Conservation (phyloP, 1,140 invertebrate species). For the Drosophila tristis region DNA sequence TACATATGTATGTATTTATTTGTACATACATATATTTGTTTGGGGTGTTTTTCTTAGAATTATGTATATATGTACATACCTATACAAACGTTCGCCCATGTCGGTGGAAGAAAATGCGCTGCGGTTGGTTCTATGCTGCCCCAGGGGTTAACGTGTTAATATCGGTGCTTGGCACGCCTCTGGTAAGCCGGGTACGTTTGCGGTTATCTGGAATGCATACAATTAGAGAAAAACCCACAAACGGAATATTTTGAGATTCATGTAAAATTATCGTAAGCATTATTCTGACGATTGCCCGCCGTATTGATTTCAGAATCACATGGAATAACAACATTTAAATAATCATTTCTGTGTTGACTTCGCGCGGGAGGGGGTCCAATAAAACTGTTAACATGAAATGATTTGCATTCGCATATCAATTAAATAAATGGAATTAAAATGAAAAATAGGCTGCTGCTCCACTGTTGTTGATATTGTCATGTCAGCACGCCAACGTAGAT, state of each 20-base stretch:
- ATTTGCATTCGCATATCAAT: conserved; percentile 53
- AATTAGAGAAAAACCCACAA: conserved; percentile 38
- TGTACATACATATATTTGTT: too few species aligned
- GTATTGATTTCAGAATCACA: conserved; percentile 10
- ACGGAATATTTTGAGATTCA: conserved; percentile 25
- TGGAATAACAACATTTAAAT: not conserved
- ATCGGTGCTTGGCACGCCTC: conserved; percentile 36
- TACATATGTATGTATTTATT: too few species aligned
- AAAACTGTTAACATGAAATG: conserved; percentile 47
- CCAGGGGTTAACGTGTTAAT: conserved; percentile 4
- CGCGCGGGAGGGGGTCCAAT: not conserved
- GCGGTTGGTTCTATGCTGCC: conserved; percentile 24
- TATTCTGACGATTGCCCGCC: conserved; percentile 27
- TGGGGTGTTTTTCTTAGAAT: too few species aligned
- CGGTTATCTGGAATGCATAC: conserved; percentile 45
- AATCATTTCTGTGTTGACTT: conserved; percentile 14
- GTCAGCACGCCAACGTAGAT: too few species aligned
- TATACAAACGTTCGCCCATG: conserved; percentile 56
- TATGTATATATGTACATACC: conserved; percentile 18
- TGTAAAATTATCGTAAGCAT: conserved; percentile 21
- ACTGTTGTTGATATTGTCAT: conserved; percentile 9
- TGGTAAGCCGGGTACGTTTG: conserved; percentile 12
- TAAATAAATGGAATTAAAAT: conserved; percentile 20
- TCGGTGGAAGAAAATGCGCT: not conserved
- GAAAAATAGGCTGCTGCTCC: conserved; percentile 25